Conservation (phyloP, 2,797 vertebrate species). For the Crax fasciolata region DNA sequence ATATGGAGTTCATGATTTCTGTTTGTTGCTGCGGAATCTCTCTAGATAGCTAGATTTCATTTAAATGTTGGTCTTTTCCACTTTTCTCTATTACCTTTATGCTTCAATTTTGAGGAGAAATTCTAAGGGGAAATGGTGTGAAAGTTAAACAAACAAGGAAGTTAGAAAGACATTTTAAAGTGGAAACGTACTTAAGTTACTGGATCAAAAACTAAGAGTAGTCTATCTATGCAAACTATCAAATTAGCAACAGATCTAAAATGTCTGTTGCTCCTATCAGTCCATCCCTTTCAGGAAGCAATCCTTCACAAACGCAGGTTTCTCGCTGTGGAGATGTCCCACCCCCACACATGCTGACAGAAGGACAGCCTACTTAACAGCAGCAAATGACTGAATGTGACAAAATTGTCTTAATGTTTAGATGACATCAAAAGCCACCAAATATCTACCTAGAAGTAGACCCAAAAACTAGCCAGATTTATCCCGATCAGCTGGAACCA, state of each 20-base stretch:
- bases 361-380: neutral
- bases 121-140: neutral
- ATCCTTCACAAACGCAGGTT: neutral
- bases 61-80: neutral
- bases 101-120: neutral
- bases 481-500: neutral
- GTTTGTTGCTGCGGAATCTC: neutral
- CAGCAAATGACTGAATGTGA: neutral
- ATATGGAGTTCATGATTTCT: neutral
- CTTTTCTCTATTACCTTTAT: neutral
- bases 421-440: neutral
- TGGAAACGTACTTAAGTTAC: neutral
- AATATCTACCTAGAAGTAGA: neutral
- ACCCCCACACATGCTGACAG: accelerated
- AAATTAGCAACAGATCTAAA: neutral
- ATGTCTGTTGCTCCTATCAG: neutral
- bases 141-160: neutral
- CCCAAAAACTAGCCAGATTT: neutral
- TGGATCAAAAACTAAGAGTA: neutral
- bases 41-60: neutral
- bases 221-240: neutral
- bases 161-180: neutral
- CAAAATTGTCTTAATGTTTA: neutral
- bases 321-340: neutral
- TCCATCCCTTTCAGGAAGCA: neutral